Evolutionary conservation across 2,888 invertebrate species (phyloP), one percentile per base, ranked within the genome.

Genomic region (Neelides folsomi): DNA sequence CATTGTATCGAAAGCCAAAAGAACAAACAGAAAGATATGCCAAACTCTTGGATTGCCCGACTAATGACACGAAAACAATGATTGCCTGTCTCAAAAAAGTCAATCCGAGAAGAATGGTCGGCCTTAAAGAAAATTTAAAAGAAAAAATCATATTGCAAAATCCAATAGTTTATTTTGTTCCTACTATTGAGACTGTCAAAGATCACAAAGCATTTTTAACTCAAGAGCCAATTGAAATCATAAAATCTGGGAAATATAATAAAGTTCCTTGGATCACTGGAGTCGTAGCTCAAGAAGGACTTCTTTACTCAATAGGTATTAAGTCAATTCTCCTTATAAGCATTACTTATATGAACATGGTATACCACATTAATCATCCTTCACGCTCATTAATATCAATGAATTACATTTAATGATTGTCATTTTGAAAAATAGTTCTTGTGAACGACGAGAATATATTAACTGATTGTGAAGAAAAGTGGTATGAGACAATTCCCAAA

Each of bases 251-350:
- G 13, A 40, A 45, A 38, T 59, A 60, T 38, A 39, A 44, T 12
- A 53, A 46, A 35, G 51, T 64, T 8, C 59, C 59, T n/a, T 47
- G 54, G 46, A 42, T 64, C 15, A 54, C 59, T n/a, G 63, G 63
- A 6, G 55, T 63, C 0, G 59, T 55, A 39, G 42, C 54, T 1
- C 36, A 58, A 10, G 61, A 62, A 51, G 64, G 64, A 2, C 34
- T 56, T 2, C 42, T 56, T 15, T 20, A 19, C 10, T 38, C 51
- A n/a, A 34, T 50, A 16, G 35, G 56, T 56, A 40, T 50, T n/a
- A n/a, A n/a, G n/a, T n/a, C n/a, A n/a, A n/a, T n/a, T n/a, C n/a
- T n/a, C n/a, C n/a, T n/a, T n/a, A n/a, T n/a, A n/a, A n/a, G n/a
- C n/a, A n/a, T n/a, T n/a, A n/a, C n/a, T n/a, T n/a, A n/a, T n/a